These are phyloP conservation scores for Eupithecia abbreviata DNA, from an alignment of 2,888 invertebrate genomes.

Conservation along the genomic window DNA sequence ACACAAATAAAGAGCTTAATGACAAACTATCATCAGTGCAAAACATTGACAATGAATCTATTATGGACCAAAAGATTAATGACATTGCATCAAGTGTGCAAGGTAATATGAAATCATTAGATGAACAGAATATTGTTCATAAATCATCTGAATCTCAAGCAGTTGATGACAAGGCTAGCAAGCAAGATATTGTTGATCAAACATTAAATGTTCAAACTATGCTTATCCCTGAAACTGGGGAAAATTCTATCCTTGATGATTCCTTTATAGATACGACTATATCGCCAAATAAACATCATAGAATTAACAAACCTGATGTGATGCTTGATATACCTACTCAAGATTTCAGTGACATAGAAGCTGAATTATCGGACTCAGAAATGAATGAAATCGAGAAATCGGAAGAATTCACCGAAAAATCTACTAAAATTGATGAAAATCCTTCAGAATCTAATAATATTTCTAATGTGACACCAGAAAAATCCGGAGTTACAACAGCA, in stretches of 20 bases:
- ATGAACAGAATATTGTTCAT: background rate
- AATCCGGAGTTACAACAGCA: background rate
- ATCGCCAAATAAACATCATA: constrained; percentile 50
- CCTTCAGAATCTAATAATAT: constrained; percentile 16
- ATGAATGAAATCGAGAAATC: constrained; percentile 4
- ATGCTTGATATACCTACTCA: constrained; percentile 75
- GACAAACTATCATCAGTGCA: background rate
- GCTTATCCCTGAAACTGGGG: background rate
- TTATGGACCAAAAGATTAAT: background rate
- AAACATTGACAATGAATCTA: background rate
- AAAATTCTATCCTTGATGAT: constrained; percentile 12
- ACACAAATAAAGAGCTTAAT: background rate
- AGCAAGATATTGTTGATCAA: background rate
- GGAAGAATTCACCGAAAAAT: background rate
- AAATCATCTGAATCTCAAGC: background rate
- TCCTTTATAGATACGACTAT: constrained; percentile 24
- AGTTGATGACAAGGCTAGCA: background rate
- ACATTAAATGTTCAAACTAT: background rate
- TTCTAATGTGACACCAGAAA: background rate
- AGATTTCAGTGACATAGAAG: constrained; percentile 59
- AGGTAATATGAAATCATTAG: background rate
- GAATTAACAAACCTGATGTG: constrained; percentile 65
- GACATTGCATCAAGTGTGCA: background rate
- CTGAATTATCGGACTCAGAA: constrained; percentile 32
- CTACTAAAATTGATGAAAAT: constrained; percentile 1